These are phyloP conservation scores for Homalodisca vitripennis DNA, from an alignment of 1,140 invertebrate species.

Conservation along the genomic window DNA sequence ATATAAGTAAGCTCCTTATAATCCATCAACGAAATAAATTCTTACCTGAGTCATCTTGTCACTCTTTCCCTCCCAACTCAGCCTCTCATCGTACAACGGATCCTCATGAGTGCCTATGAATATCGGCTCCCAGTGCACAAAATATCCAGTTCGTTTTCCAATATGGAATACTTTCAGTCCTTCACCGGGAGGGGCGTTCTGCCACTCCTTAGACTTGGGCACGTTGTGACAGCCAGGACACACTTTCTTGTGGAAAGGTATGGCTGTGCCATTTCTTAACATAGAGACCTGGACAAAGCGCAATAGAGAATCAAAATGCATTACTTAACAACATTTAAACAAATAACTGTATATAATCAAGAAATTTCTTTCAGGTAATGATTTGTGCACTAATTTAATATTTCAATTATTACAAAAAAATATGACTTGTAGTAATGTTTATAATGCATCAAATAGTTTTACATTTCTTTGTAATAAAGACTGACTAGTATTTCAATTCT, in stretches of 20 bases:
- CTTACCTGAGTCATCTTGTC: conserved; percentile 92
- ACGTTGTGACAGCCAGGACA: conserved; percentile 87
- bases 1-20: no score
- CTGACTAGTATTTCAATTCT: no score
- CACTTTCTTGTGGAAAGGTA: conserved; percentile 89
- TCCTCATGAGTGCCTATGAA: conserved; percentile 84
- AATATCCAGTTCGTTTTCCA: conserved; percentile 75
- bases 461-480: no score
- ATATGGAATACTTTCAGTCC: conserved; percentile 80
- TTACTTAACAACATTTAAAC: background rate
- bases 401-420: no score
- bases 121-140: conserved; percentile 87
- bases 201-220: conserved; percentile 82
- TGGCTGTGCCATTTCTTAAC: conserved; percentile 71
- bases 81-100: conserved; percentile 83
- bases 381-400: no score
- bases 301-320: background rate
- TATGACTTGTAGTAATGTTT: no score
- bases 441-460: no score
- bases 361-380: no score
- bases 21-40: no score
- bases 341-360: background rate
- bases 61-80: conserved; percentile 87
- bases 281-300: conserved; percentile 58
- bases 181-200: conserved; percentile 58